These are phyloP conservation scores for Cynoglossus semilaevis DNA, from an alignment of 2,113 vertebrate species.

Conservation along the genomic window DNA sequence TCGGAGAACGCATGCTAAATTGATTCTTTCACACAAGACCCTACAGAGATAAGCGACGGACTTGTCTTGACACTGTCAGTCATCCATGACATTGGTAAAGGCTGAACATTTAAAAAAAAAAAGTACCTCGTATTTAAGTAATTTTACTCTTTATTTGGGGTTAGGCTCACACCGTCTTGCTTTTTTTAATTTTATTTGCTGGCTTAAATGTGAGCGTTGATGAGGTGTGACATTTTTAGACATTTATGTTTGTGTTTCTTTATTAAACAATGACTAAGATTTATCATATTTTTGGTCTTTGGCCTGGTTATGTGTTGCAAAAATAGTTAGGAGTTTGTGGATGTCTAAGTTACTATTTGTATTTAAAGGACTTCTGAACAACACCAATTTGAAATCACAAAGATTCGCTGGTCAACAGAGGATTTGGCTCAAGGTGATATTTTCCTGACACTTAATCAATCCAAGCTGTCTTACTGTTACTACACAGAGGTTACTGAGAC, in stretches of 20 bases:
- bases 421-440: constrained; percentile 27
- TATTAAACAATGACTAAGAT: constrained; percentile 67
- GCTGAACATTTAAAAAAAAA: constrained; percentile 52
- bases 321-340: constrained; percentile 46
- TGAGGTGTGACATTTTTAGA: constrained; percentile 59
- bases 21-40: constrained; percentile 57
- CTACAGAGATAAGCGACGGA: constrained; percentile 57
- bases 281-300: constrained; percentile 56
- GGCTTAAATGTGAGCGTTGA: constrained; percentile 47
- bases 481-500: constrained; percentile 30
- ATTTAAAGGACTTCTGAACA: constrained; percentile 55
- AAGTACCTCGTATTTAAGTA: constrained; percentile 75
- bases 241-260: constrained; percentile 67
- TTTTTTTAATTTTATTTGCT: constrained; percentile 53
- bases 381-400: constrained; percentile 41
- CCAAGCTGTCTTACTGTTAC: constrained; percentile 28
- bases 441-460: constrained; percentile 40
- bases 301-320: constrained; percentile 50
- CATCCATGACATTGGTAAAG: constrained; percentile 53
- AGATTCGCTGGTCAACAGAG: constrained; percentile 25
- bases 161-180: constrained; percentile 56
- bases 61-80: constrained; percentile 69
- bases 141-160: constrained; percentile 56
- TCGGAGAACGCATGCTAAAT: constrained; percentile 58
- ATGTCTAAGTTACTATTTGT: constrained; percentile 60